Base-by-base conservation (phyloP, 1,140 invertebrate species). In the Drosophila athabasca region DNA sequence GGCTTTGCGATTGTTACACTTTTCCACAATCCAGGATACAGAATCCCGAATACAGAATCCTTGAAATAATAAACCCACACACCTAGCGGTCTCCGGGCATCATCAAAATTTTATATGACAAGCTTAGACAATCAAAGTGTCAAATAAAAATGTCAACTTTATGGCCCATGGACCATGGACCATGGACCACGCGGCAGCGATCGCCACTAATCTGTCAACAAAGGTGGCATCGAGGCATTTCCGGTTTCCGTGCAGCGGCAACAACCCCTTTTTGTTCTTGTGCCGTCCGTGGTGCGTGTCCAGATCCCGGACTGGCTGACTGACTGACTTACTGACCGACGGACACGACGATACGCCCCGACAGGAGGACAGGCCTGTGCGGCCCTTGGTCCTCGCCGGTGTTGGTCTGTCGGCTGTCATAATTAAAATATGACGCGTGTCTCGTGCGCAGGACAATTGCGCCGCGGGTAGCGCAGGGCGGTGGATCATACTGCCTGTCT, bases 381-480 rank as follows among this genome's bases (percentile, higher is more conserved):
- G 62, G 58, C 73, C 31, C 31, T 31, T 44, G 41, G 41, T 13
- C 53, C 44, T 31, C 26, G n/a, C 31, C 8, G 31, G 0, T 39
- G 35, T 39, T 58, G 58, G 46, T 44, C 24, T 67, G 71, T 73
- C 76, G 83, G 84, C 84, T 89, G 83, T 89, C 83, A 88, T 89
- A 88, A 89, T 89, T 89, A 88, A 89, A 88, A 89, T 89, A 89
- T 89, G 83, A 88, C 83, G 84, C 84, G 84, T 89, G 83, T 82
- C 83, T 81, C 81, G 79, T 79, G 67, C 61, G 51, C 73, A 64
- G 73, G 65, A 85, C 81, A 84, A 84, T 84, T 76, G 80, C 80
- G 48, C 71, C 31, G 54, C 71, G 61, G 71, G 66, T n/a, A 39
- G 48, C 49, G 29, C 22, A 52, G 48, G 19, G 45, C 48, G 43